Conservation (phyloP, 1,140 invertebrate genomes). For the Lethocerus indicus region DNA sequence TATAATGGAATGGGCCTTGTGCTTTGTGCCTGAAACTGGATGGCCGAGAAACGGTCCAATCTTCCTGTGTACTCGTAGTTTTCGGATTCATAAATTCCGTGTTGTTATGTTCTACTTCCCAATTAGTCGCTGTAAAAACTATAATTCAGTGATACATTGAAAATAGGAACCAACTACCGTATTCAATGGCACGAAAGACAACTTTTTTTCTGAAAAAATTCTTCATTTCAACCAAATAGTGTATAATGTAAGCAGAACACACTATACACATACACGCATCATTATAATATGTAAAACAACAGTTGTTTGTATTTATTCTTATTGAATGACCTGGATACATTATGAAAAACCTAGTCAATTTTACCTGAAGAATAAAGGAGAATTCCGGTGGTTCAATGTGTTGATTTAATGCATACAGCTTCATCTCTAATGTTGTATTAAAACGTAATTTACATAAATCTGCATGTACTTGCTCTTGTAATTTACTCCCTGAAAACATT, state of each 20-base stretch:
- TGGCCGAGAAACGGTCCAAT: no score
- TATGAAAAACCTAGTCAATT: not conserved
- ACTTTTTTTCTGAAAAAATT: not conserved
- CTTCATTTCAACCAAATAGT: conserved; percentile 2
- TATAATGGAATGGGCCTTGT: no score
- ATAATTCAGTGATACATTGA: no score
- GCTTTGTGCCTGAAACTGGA: no score
- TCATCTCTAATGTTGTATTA: conserved; percentile 43
- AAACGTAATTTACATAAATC: conserved; percentile 58
- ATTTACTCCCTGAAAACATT: conserved; percentile 34
- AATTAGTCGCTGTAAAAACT: no score
- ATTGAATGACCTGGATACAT: not conserved
- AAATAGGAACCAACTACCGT: no score
- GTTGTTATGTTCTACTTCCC: no score
- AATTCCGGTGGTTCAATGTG: conserved; percentile 49
- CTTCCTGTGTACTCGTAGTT: no score
- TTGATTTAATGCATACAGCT: conserved; percentile 48
- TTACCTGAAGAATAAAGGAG: conserved; percentile 47
- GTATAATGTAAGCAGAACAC: conserved; percentile 7
- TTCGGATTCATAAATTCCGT: no score
- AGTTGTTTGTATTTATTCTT: conserved; percentile 25
- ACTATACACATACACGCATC: conserved; percentile 19
- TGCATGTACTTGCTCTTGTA: conserved; percentile 40
- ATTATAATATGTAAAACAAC: conserved; percentile 24
- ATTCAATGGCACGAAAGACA: not conserved